Percentiles rank a stretch among this genome's conserved stretches.
phyloP scores from a whole-genome alignment of 2,888 invertebrate genomes.

The Diabrotica balteata region DNA sequence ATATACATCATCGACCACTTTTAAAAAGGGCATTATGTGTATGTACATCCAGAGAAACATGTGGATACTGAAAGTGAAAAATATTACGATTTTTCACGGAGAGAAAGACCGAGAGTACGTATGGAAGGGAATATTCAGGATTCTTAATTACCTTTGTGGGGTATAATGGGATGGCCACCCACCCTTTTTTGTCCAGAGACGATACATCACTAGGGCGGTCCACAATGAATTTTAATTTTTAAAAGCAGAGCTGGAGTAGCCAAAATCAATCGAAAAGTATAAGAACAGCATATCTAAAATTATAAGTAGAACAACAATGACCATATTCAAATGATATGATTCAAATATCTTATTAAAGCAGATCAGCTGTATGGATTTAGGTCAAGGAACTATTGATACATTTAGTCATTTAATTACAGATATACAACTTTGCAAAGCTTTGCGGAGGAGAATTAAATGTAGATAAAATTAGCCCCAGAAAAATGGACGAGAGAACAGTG shows the following conservation, averaged over 20 bases:
- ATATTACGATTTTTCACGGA: conserved; percentile 27
- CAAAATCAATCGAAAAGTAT: no score
- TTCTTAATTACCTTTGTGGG: conserved; percentile 32
- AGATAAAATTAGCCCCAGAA: no score
- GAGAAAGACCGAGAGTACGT: conserved; percentile 14
- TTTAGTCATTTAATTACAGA: no score
- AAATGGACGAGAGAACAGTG: no score
- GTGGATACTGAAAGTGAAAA: conserved; percentile 18
- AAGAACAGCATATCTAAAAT: no score
- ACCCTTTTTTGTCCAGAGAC: conserved; percentile 22
- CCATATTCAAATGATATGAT: no score
- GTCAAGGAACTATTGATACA: no score
- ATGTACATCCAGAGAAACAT: conserved; percentile 9
- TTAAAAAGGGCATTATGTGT: conserved; percentile 15
- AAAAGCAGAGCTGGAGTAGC: neutral
- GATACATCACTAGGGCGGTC: conserved; percentile 29
- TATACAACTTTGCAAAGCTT: no score
- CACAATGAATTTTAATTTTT: conserved; percentile 37
- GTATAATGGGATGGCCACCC: neutral
- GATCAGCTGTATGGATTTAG: no score
- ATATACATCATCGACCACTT: conserved; percentile 29
- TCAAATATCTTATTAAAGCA: no score
- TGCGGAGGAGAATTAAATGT: no score
- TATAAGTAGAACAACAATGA: no score
- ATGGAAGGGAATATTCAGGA: conserved; percentile 17